Evolutionary conservation across 1,140 invertebrate species (phyloP).

Genomic region (Rhizoglyphus robini): DNA sequence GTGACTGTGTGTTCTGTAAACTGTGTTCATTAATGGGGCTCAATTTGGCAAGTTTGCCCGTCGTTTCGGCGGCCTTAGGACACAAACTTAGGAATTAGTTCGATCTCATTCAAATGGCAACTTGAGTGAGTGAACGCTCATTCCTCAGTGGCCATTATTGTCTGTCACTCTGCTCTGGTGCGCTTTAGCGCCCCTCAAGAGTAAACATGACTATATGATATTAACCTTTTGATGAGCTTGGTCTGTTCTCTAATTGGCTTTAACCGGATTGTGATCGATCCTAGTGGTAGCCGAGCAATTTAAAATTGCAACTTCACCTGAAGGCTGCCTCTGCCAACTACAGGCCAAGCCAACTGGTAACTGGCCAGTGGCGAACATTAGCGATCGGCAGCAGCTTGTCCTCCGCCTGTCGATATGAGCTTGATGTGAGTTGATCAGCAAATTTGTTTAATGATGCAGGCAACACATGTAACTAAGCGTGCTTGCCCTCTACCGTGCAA

Average conservation of each 20-base stretch:
- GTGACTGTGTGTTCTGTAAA: too few relatives aligned
- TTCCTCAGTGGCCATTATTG: background rate
- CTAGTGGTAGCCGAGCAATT: background rate
- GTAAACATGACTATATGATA: background rate
- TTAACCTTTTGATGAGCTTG: background rate
- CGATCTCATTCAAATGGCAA: conserved; percentile 7
- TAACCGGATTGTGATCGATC: background rate
- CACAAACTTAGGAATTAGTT: conserved; percentile 10
- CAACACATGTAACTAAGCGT: conserved; percentile 10
- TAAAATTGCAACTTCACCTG: conserved; percentile 1
- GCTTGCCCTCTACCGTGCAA: background rate
- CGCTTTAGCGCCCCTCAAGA: background rate
- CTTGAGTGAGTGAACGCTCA: too few relatives aligned
- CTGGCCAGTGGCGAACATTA: background rate
- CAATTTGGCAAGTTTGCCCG: too few relatives aligned
- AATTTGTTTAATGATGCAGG: conserved; percentile 2
- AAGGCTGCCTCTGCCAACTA: too few relatives aligned
- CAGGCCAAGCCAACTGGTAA: background rate
- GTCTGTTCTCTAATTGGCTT: background rate
- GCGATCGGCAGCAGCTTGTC: background rate
- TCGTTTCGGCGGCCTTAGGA: conserved; percentile 9
- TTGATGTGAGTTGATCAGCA: conserved; percentile 5
- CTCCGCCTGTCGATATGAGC: background rate
- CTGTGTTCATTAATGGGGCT: too few relatives aligned
- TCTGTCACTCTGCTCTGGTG: background rate